Evolutionary conservation across 2,888 invertebrate species (phyloP).

Genomic region (Parnassius apollo): DNA sequence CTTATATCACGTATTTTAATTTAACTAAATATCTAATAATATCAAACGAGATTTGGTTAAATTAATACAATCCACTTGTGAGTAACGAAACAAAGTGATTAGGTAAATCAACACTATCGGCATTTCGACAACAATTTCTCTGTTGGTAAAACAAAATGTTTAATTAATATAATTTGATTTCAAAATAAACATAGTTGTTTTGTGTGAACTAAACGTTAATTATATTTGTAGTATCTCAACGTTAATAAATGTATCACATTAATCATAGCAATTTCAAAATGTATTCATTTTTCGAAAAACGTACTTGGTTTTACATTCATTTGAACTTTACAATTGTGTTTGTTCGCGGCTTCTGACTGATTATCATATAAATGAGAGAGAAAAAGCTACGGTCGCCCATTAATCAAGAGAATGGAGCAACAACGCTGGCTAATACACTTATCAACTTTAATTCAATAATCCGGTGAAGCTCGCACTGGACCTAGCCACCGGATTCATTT

Average conservation of each 20-base stretch:
- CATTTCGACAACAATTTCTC: slow-evolving; percentile 59
- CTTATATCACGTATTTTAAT: slow-evolving; percentile 34
- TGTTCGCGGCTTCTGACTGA: slow-evolving; percentile 66
- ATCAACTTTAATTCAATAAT: slow-evolving; percentile 81
- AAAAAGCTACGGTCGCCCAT: slow-evolving; percentile 73
- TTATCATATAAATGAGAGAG: slow-evolving; percentile 80
- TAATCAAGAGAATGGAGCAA: slow-evolving; percentile 76
- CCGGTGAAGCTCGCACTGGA: slow-evolving; percentile 58
- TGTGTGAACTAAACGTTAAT: slow-evolving; percentile 50
- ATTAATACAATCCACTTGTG: slow-evolving; percentile 35
- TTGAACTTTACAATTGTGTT: slow-evolving; percentile 74
- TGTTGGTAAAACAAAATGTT: slow-evolving; percentile 52
- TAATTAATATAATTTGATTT: slow-evolving; percentile 64
- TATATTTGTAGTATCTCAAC: too few species aligned
- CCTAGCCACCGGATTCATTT: slow-evolving; percentile 54
- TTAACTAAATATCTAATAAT: slow-evolving; percentile 17
- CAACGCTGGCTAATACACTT: slow-evolving; percentile 78
- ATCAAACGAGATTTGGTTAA: slow-evolving; percentile 23
- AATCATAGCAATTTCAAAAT: slow-evolving; percentile 43
- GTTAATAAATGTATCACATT: slow-evolving; percentile 31
- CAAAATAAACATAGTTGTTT: slow-evolving; percentile 61
- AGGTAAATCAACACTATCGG: slow-evolving; percentile 60
- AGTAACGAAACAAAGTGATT: slow-evolving; percentile 60
- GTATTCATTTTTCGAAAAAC: slow-evolving; percentile 52
- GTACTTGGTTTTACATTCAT: slow-evolving; percentile 52